Base-by-base conservation (phyloP, 2,113 vertebrate species). In the Takifugu bimaculatus region DNA sequence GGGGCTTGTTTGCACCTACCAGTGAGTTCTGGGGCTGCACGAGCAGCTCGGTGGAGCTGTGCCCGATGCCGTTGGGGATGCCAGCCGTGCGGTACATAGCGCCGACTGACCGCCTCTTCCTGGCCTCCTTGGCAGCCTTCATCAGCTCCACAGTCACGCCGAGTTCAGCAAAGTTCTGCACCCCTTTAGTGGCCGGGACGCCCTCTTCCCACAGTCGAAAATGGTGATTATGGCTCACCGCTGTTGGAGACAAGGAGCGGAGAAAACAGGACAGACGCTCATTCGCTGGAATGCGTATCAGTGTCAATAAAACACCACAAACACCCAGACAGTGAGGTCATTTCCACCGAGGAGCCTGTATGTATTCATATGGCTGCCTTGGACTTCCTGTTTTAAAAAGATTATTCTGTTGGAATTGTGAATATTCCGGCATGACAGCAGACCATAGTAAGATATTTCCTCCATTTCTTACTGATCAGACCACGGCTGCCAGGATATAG, bases 161-260 rank as follows among this genome's bases (percentile, higher is more conserved):
- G 0, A 88, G 25, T 84, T 93, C 92, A 10, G 89, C 85, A 13
- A 93, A 93, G 73, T 54, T 84, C 72, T 85, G 86, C 63, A 93
- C 75, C 56, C 90, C 92, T 13, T 53, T 56, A 47, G 87, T 88
- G 55, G 91, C 87, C 11, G 15, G 11, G 13, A 70, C 72, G 0
- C 90, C 90, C 67, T 92, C 86, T 67, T 83, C 84, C 91, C 91
- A 92, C 51, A 93, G 74, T 47, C 58, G 85, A 86, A 89, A 92
- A 73, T 85, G 83, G 10, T 63, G 76, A 75, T 85, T 91, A 62
- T 93, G 92, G 69, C 85, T 90, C 45, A 91, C 86, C 54, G 82
- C 92, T 92, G 67, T 64, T 65, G 43, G 60, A 61, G 48, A 43
- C 74, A 76, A 72, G 54, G 72, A 71, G 42, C 67, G 54, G 64